Percentiles rank a stretch among this genome's conserved stretches.
Evolutionary conservation across 2,113 vertebrate species (phyloP).

Genomic region (Mystacornis crossleyi): DNA sequence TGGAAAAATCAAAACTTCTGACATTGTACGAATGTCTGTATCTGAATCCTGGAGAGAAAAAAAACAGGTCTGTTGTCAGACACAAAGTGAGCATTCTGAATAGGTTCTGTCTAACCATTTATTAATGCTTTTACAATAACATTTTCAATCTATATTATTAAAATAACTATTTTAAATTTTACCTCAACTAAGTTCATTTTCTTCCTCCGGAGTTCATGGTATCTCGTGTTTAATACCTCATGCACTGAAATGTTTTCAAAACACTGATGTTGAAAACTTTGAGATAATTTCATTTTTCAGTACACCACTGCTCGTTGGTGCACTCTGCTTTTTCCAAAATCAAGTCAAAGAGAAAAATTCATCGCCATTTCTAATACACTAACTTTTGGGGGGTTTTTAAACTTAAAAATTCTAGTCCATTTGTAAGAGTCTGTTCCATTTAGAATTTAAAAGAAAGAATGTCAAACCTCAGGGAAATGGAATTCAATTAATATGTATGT

Average conservation of each 20-base stretch:
- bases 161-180: neutral
- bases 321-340: neutral
- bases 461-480: neutral
- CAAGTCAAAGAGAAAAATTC: neutral
- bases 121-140: neutral
- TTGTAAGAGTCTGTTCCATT: neutral
- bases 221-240: neutral
- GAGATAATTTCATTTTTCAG: neutral
- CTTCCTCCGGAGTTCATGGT: neutral
- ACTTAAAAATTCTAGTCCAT: neutral
- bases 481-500: slow-evolving; percentile 35
- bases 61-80: neutral
- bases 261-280: neutral
- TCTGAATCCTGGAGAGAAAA: neutral
- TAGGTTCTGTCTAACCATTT: neutral
- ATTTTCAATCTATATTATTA: neutral
- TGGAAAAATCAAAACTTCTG: neutral
- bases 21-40: neutral
- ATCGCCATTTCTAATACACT: neutral
- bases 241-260: neutral
- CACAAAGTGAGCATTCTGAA: neutral
- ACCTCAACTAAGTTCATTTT: neutral
- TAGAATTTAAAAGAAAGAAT: neutral
- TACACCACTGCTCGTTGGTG: neutral
- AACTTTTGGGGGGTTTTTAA: neutral